A percentile compares a stretch with the other conserved stretches of the same genome.
Conservation (phyloP, 2,113 vertebrate genomes). For the Pantherophis guttatus region DNA sequence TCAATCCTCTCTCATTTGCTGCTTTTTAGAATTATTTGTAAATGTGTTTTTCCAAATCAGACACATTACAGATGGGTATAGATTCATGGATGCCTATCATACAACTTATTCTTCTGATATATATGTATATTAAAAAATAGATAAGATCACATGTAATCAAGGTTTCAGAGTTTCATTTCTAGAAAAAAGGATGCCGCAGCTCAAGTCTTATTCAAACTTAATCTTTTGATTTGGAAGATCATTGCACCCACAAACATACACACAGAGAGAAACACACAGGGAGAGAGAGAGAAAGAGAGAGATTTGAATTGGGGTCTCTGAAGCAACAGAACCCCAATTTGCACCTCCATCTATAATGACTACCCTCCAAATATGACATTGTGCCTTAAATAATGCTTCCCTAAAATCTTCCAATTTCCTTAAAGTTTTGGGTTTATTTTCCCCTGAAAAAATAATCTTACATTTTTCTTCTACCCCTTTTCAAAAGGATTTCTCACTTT, state of each 20-base stretch:
- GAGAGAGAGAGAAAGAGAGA: neutral
- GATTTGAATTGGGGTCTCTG: neutral
- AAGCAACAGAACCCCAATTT: neutral
- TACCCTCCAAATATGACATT: neutral
- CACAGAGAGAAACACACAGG: neutral
- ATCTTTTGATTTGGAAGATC: neutral
- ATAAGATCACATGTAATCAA: neutral
- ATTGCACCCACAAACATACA: neutral
- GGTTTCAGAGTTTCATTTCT: neutral
- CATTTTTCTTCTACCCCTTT: neutral
- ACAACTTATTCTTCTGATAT: neutral
- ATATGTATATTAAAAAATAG: neutral
- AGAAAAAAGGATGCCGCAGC: neutral
- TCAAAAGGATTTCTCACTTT: neutral
- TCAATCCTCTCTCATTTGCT: neutral
- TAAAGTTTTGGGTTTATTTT: neutral
- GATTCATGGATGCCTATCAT: neutral
- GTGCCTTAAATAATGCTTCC: neutral
- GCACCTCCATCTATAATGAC: neutral
- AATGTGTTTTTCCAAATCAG: neutral
- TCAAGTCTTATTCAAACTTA: neutral
- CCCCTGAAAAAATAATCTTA: neutral
- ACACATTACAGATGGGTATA: no score
- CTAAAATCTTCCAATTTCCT: neutral
- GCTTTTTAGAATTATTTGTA: neutral